A percentile compares a stretch with the other conserved stretches of the same genome.
Conservation (phyloP, 2,797 vertebrate species). For the Coreius guichenoti region DNA sequence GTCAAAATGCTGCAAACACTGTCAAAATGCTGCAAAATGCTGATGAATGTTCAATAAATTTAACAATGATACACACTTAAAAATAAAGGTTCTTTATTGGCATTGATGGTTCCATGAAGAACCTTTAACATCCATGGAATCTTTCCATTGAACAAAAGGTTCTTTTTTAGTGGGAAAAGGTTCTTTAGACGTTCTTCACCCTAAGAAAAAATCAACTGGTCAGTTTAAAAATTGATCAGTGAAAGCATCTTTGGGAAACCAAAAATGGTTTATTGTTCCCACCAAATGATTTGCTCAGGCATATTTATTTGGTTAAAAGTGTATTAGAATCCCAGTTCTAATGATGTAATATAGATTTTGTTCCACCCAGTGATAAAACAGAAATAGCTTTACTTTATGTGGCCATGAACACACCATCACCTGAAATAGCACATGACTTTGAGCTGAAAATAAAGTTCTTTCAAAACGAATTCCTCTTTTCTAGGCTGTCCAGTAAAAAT, state of each 20-base stretch:
- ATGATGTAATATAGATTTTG: background rate
- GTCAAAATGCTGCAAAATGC: too few species aligned
- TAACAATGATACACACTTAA: background rate
- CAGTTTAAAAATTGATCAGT: background rate
- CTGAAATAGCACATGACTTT: slow-evolving; percentile 21
- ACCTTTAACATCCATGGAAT: background rate
- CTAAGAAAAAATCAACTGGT: background rate
- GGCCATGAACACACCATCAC: background rate
- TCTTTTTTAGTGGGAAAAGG: background rate
- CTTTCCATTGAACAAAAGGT: background rate
- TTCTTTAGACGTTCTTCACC: background rate
- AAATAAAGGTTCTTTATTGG: background rate
- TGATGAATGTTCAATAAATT: background rate
- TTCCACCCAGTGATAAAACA: background rate
- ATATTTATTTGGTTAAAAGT: background rate
- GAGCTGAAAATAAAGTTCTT: background rate
- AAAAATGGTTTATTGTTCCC: background rate
- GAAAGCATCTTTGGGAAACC: background rate
- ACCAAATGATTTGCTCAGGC: background rate
- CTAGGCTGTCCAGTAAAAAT: slow-evolving; percentile 6
- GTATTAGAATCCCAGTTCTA: background rate
- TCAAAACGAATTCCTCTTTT: slow-evolving; percentile 16
- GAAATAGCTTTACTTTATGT: slow-evolving; percentile 23
- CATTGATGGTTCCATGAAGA: background rate
- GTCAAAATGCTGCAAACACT: too few species aligned